Percentiles rank a stretch among this genome's conserved stretches.
phyloP scores from a whole-genome alignment of 1,140 invertebrate genomes.

The Pogonomyrmex californicus region DNA sequence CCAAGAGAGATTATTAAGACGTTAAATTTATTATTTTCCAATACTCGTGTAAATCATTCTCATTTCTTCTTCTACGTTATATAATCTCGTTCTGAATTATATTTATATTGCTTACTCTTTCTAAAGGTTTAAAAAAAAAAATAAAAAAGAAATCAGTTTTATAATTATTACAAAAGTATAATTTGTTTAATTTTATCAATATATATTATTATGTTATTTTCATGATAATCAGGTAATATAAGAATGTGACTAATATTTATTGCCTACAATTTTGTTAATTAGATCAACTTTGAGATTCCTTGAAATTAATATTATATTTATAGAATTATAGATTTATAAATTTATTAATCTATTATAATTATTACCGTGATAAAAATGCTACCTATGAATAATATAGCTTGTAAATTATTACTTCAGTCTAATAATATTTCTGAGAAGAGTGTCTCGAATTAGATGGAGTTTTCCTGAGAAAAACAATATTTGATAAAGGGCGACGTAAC shows the following conservation, averaged over 20 bases:
- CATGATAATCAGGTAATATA: neutral
- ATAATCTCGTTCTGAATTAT: neutral
- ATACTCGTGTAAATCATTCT: constrained; percentile 13
- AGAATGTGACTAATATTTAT: neutral
- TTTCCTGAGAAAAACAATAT: constrained; percentile 36
- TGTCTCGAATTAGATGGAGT: neutral
- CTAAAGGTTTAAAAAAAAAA: neutral
- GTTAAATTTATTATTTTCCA: neutral
- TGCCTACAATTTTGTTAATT: constrained; percentile 18
- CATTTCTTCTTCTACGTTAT: neutral
- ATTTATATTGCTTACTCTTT: neutral
- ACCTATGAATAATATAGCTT: constrained; percentile 2
- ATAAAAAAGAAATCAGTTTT: neutral
- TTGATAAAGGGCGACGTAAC: neutral
- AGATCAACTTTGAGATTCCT: neutral
- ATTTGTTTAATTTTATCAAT: neutral
- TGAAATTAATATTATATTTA: neutral
- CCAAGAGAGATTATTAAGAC: neutral
- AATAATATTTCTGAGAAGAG: neutral
- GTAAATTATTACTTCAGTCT: neutral
- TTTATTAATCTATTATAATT: neutral
- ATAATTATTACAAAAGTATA: neutral
- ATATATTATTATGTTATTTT: neutral
- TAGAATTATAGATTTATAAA: neutral
- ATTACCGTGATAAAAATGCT: too few relatives aligned